Base-by-base conservation (phyloP, 2,888 invertebrate genomes). In the Drosophila anomalata region DNA sequence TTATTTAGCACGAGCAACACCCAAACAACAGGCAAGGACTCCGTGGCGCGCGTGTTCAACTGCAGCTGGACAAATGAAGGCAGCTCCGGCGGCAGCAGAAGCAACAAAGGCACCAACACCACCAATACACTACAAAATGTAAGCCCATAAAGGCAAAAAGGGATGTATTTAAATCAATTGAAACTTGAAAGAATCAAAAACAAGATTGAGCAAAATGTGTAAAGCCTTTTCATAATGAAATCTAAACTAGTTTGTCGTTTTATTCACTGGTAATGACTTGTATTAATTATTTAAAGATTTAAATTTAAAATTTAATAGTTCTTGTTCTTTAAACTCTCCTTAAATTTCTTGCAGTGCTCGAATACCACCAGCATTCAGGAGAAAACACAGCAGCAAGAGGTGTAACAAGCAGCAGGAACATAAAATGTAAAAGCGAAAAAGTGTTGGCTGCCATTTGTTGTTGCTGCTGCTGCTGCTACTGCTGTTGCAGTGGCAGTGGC, bases 31-130 rank as follows among this genome's bases (percentile, higher is more conserved):
- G 42, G 60, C 26, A 56, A 61, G 74, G 33, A 75, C 65, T 55
- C 76, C 60, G 63, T 60, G 20, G 20, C 41, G 79, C 73, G 69
- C 78, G 79, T 88, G 88, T 80, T 87, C 58, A 76, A 78, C 83
- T 83, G 73, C 80, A 80, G 76, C 79, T 76, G 85, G 82, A 87
- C 82, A 83, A 87, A 83, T 84, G 81, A 87, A 83, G 79, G 82
- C 67, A 74, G 52, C 73, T 57, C 57, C 67, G 69, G 62, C 55
- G 63, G 58, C 31, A 20, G 55, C 55, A 39, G 42, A 42, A 54
- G 54, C 29, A 54, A 31, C 17, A 56, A 48, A 33, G 22, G 48
- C 33, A 36, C 44, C 61, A 54, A 42, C 65, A 65, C 58, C 26
- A 74, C 24, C 47, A 56, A 36, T 46, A 20, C 4, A n/a, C 44